Evolutionary conservation across 1,140 invertebrate genomes (phyloP).

Genomic region (Prorops nasuta): DNA sequence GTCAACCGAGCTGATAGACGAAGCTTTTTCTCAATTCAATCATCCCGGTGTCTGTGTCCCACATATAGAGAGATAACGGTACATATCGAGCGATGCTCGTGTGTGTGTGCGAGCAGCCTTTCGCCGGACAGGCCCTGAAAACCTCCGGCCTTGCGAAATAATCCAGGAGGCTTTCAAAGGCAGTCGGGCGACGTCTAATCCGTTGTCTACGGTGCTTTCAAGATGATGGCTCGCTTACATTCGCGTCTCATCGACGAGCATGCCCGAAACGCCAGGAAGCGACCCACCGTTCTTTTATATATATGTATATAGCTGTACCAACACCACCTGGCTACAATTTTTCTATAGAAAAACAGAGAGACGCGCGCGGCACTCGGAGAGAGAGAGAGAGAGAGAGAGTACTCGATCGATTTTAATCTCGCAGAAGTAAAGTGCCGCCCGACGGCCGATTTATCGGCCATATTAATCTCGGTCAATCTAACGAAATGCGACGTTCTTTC

Average conservation of each 20-base stretch:
- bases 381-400: not conserved
- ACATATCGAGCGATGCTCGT: not conserved
- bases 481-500: too few relatives aligned
- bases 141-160: not conserved
- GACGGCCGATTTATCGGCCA: too few relatives aligned
- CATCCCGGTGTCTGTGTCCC: not conserved
- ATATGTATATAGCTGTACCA: too few relatives aligned
- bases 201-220: not conserved
- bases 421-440: too few relatives aligned
- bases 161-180: not conserved
- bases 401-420: too few relatives aligned
- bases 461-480: too few relatives aligned
- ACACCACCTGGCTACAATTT: too few relatives aligned
- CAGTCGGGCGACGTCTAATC: not conserved
- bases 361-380: not conserved
- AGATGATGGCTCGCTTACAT: not conserved
- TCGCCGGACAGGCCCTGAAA: not conserved
- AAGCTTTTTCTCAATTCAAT: slow-evolving; percentile 19
- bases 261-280: too few relatives aligned
- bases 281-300: not conserved
- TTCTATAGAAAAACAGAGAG: too few relatives aligned
- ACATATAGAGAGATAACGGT: too few relatives aligned
- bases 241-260: too few relatives aligned
- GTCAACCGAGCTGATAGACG: slow-evolving; percentile 2
- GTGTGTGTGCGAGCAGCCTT: not conserved